Evolutionary conservation across 92 coral and sea anemone genomes (phyloP), one percentile per base, ranked within the genome.

Genomic region (Heliopora coerulea): DNA sequence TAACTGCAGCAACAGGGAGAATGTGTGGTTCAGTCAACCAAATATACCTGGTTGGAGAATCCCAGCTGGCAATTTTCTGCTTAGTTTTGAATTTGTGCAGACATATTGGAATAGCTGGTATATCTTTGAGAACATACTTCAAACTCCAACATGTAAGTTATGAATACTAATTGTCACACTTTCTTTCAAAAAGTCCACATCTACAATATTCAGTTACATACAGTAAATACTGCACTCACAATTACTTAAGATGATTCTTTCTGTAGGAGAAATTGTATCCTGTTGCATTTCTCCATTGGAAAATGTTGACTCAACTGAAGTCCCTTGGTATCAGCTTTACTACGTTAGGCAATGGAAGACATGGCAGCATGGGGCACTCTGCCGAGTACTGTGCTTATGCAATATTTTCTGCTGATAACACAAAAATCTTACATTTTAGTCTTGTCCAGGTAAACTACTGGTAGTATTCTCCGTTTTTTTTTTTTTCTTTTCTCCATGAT

Each of bases 21-120:
- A 52, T 41, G 30, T 33, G 42, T 76, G 82, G 78, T 21, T 54
- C 46, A 82, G 86, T 58, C 86, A 82, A 49, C 81, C 81, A 27
- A 41, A 56, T 37, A 63, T 74, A 0, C 62, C 66, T 25, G 59
- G 40, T 25, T 25, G 81, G 50, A 49, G 42, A 54, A 74, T n/a
- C n/a, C n/a, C n/a, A n/a, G n/a, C n/a, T n/a, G n/a, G n/a, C n/a
- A n/a, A n/a, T n/a, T n/a, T n/a, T 74, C 59, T 82, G 73, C 20
- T 82, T 40, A 49, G 59, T 21, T 75, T 52, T 65, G 72, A 49
- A 58, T 24, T 65, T 82, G 27, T 75, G 75, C 39, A 59, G 46
- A 24, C 86, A 82, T 42, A 75, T 82, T 62, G n/a, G n/a, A n/a
- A n/a, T n/a, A n/a, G n/a, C n/a, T n/a, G n/a, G n/a, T n/a, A n/a